Percentiles rank a stretch among this genome's conserved stretches.
Evolutionary conservation across 2,888 invertebrate species (phyloP).

Genomic region (Macrophya annulata): DNA sequence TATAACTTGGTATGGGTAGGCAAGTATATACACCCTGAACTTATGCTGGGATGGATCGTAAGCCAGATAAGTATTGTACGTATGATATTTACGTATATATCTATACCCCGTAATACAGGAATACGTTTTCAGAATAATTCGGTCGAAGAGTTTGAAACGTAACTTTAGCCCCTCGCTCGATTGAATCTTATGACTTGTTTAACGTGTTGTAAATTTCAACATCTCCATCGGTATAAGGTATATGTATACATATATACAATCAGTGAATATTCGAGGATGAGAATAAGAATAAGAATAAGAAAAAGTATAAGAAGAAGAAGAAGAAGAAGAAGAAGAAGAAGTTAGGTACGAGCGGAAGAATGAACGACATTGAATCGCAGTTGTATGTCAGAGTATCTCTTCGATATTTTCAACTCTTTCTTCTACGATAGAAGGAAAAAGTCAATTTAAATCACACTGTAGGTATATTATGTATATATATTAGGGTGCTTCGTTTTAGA

Average conservation of each 20-base stretch:
- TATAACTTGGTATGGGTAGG: background rate
- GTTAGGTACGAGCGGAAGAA: background rate
- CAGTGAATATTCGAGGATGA: background rate
- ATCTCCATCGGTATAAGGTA: background rate
- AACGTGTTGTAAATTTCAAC: constrained; percentile 6
- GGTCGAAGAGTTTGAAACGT: background rate
- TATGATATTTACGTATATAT: background rate
- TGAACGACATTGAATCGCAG: background rate
- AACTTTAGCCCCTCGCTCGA: constrained; percentile 12
- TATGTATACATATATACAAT: background rate
- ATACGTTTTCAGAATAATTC: background rate
- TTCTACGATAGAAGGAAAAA: too few relatives aligned
- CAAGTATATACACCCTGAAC: background rate
- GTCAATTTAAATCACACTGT: background rate
- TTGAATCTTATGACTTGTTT: background rate
- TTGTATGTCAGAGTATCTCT: background rate
- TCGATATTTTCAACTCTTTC: background rate
- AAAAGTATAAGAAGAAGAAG: background rate
- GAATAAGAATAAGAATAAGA: background rate
- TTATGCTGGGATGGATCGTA: background rate
- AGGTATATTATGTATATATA: too few relatives aligned
- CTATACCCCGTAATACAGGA: background rate
- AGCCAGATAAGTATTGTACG: background rate
- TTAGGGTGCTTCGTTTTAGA: too few relatives aligned
- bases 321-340: background rate